Evolutionary conservation across 2,113 vertebrate genomes (phyloP), one percentile per base, ranked within the genome.

Genomic region (Elachura formosa): DNA sequence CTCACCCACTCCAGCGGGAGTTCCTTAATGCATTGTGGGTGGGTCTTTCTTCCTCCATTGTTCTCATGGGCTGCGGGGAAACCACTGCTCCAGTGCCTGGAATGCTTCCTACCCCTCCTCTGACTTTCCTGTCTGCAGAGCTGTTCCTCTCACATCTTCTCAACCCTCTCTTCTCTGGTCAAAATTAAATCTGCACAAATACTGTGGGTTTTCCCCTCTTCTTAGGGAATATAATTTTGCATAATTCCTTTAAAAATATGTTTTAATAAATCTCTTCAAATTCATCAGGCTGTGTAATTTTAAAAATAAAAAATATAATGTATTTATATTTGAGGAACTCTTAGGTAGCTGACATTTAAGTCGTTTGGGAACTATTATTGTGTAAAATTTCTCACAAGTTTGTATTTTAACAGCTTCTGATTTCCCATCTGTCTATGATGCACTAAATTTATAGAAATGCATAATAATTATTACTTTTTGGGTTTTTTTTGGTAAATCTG

Each of bases 1-100:
- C 6, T 19, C 5, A 2, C 19, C 2, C 6, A 4, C 15, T 51
- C 33, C 68, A 51, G 23, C 0, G 1, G 13, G 59, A 36, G 10
- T 3, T 66, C 23, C 43, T n/a, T n/a, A n/a, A n/a, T n/a, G n/a
- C n/a, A n/a, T n/a, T n/a, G n/a, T n/a, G n/a, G n/a, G n/a, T n/a
- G n/a, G n/a, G n/a, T n/a, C n/a, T n/a, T n/a, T n/a, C n/a, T n/a
- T n/a, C n/a, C n/a, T n/a, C n/a, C n/a, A n/a, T n/a, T n/a, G n/a
- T n/a, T n/a, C n/a, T n/a, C n/a, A n/a, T n/a, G n/a, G 38, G 18
- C 73, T 61, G n/a, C 41, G 41, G 34, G 43, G 31, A 22, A 51
- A 28, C 49, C 49, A 58, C 33, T 16, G 14, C 12, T 58, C 43
- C 2, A 0, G 6, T 1, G 1, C 31, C 76, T 36, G 36, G 12